Conservation (phyloP, 2,888 invertebrate species). For the Drosophila anomalata region DNA sequence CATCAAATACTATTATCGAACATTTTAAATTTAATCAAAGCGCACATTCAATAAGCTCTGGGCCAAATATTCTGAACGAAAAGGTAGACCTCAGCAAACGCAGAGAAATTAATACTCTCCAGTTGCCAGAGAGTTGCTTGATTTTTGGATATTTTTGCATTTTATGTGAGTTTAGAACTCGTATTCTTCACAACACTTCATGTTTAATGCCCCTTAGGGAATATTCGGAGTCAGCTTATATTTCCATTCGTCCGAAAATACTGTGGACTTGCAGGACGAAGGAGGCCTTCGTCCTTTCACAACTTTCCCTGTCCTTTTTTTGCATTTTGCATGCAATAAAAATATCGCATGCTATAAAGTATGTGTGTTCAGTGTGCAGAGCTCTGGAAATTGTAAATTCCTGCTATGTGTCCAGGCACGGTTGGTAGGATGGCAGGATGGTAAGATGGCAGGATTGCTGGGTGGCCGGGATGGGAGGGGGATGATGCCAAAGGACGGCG, state of each 20-base stretch:
- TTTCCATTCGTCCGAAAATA: background rate
- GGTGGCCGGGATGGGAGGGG: background rate
- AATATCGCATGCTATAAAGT: conserved; percentile 73
- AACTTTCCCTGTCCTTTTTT: conserved; percentile 3
- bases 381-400: conserved; percentile 76
- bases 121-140: accelerated
- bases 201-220: background rate
- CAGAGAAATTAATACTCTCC: conserved; percentile 24
- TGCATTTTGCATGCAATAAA: conserved; percentile 72
- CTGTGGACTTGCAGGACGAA: background rate
- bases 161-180: background rate
- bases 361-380: conserved; percentile 57
- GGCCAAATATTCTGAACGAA: conserved; percentile 57
- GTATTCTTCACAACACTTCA: too few species aligned
- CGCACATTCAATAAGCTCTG: conserved; percentile 54
- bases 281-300: conserved; percentile 5
- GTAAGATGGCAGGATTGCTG: background rate
- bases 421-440: conserved; percentile 5
- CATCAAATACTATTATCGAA: conserved; percentile 51
- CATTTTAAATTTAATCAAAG: conserved; percentile 74
- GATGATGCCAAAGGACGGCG: conserved; percentile 1
- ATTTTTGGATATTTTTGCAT: background rate
- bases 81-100: conserved; percentile 25
- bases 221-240: background rate
- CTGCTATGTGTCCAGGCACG: conserved; percentile 43